phyloP scores from a whole-genome alignment of 2,888 invertebrate species.

The Mythimna pallens region DNA sequence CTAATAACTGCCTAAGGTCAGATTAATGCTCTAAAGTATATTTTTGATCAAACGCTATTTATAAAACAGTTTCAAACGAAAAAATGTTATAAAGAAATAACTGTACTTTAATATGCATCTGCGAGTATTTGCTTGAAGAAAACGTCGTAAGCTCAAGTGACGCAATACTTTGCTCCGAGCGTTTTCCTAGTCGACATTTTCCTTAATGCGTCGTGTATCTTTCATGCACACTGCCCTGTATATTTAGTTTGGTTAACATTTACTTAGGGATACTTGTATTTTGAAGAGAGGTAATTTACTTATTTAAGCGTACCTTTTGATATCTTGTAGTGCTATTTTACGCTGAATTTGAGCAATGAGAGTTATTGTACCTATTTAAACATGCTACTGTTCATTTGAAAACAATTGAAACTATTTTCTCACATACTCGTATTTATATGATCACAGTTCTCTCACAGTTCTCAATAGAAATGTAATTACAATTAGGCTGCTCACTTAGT shows the following conservation, averaged over 20 bases:
- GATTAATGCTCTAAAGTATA: background rate
- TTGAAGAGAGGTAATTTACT: conserved; percentile 4
- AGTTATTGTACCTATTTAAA: background rate
- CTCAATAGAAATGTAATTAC: background rate
- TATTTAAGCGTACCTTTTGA: background rate
- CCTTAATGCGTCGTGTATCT: conserved; percentile 48
- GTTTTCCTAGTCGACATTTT: conserved; percentile 40
- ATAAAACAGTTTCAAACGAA: background rate
- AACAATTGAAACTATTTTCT: background rate
- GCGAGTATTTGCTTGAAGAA: conserved; percentile 40
- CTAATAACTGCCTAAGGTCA: background rate
- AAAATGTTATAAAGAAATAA: conserved; percentile 16
- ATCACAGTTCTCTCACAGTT: no score
- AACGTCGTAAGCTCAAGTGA: conserved; percentile 41
- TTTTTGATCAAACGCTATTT: background rate
- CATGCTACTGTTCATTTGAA: background rate
- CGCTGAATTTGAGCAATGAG: background rate
- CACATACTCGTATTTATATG: background rate
- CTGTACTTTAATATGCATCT: conserved; percentile 34
- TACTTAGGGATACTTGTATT: conserved; percentile 14
- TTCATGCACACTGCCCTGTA: conserved; percentile 32
- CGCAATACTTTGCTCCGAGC: conserved; percentile 29
- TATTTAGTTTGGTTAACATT: conserved; percentile 13
- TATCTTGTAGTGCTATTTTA: background rate
- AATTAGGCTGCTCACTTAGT: background rate